Base-by-base conservation (phyloP, 2,888 invertebrate species). In the Palloptera scutellata region DNA sequence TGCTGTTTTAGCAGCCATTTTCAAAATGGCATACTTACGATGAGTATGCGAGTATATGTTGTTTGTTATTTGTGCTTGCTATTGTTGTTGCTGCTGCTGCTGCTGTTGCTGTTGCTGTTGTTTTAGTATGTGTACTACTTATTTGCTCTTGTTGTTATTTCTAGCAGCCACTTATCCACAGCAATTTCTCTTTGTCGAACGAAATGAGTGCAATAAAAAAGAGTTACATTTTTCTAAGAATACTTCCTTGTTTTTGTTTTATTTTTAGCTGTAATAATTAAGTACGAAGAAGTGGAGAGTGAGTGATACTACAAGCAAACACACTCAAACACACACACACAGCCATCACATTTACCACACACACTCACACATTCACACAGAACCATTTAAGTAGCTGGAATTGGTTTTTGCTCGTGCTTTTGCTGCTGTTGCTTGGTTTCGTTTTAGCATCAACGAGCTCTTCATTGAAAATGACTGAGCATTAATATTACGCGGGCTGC, bases 1-100 rank as follows among this genome's bases (percentile, higher is more conserved):
- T 64, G 66, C 64, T 70, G 66, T 70, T 70, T 72, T 70, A 68
- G 71, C 71, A 68, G 68, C 66, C 66, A 58, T 72, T 68, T 68
- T 59, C 66, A 68, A 70, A 70, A 66, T 64, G 55, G 61, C 59
- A 19, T 57, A 61, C 65, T 68, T 68, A 57, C 51, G 30, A 20
- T 20, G 30, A 30, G 30, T 30, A 8, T 17, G 17, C 6, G 30
- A 30, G 30, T 30, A 8, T 17, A 13, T 55, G 42, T 15, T 17
- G 12, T 15, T 13, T 3, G n/a, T 15, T 53, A 54, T 63, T 15
- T 61, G 51, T 59, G 52, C 54, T 20, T 54, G 55, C 41, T 58
- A 41, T 15, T 59, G 45, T 17, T 48, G 48, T 15, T 59, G 45
- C 30, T 48, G 52, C 57, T 66, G 13, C 45, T 61, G 51, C 30